A percentile compares a stretch with the other conserved stretches of the same genome.
phyloP scores from a whole-genome alignment of 2,797 vertebrate species.

The Tarsius wallacei region DNA sequence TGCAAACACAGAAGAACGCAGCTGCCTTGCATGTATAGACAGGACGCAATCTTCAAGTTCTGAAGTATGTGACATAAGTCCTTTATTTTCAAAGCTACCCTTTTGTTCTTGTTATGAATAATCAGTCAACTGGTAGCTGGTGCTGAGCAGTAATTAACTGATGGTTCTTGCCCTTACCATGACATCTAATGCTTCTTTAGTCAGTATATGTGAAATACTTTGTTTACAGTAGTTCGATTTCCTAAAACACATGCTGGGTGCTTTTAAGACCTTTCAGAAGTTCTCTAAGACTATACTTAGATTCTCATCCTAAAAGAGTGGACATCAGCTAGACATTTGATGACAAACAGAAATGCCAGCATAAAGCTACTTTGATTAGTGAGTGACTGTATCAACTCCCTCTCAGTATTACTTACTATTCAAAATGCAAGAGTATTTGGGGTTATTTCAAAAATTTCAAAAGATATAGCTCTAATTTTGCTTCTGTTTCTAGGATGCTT shows the following conservation, averaged over 20 bases:
- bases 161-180: not conserved
- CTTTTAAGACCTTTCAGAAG: conserved; percentile 6
- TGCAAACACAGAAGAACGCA: not conserved
- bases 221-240: not conserved
- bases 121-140: not conserved
- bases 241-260: not conserved
- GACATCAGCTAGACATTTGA: not conserved
- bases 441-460: not conserved
- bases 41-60: not conserved
- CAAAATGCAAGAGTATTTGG: not conserved
- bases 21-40: not conserved
- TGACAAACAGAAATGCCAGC: not conserved
- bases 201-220: not conserved
- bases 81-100: not conserved
- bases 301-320: conserved; percentile 4
- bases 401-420: not conserved
- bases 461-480: not conserved
- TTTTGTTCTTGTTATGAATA: not conserved
- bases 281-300: not conserved
- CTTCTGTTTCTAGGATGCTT: not conserved
- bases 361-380: not conserved
- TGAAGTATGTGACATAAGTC: not conserved
- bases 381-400: not conserved
- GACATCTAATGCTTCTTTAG: not conserved
- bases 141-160: not conserved